phyloP scores from a whole-genome alignment of 2,888 invertebrate species.

The Cinara cedri region DNA sequence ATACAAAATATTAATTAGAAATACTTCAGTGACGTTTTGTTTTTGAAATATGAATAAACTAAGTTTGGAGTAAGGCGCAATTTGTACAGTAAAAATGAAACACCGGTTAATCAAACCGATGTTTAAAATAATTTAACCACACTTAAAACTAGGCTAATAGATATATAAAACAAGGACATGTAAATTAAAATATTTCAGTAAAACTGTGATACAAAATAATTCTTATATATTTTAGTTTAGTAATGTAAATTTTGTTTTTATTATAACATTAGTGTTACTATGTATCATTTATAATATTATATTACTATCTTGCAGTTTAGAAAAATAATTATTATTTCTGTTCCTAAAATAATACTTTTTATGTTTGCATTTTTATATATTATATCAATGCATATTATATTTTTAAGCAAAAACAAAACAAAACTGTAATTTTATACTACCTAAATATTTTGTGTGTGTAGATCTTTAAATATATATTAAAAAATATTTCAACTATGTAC shows the following conservation, averaged over 20 bases:
- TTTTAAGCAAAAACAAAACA: slow-evolving; percentile 27
- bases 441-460: slow-evolving; percentile 31
- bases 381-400: slow-evolving; percentile 39
- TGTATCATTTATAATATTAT: not conserved
- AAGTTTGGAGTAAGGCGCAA: not conserved
- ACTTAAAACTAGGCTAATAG: not conserved
- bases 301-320: not conserved
- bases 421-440: slow-evolving; percentile 52
- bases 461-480: slow-evolving; percentile 16
- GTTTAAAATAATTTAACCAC: not conserved
- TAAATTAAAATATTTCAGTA: slow-evolving; percentile 5
- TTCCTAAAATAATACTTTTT: slow-evolving; percentile 21
- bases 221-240: slow-evolving; percentile 4
- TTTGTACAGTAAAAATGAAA: not conserved
- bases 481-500: slow-evolving; percentile 18
- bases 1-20: not conserved
- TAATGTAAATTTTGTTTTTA: slow-evolving; percentile 15
- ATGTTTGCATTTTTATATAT: slow-evolving; percentile 17
- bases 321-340: slow-evolving; percentile 22
- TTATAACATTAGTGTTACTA: not conserved
- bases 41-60: not conserved
- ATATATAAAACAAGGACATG: not conserved
- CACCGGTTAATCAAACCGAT: no score
- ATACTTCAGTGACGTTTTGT: not conserved
- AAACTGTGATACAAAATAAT: slow-evolving; percentile 22